Conservation (phyloP, 1,140 invertebrate species). For the Nasonia vitripennis region DNA sequence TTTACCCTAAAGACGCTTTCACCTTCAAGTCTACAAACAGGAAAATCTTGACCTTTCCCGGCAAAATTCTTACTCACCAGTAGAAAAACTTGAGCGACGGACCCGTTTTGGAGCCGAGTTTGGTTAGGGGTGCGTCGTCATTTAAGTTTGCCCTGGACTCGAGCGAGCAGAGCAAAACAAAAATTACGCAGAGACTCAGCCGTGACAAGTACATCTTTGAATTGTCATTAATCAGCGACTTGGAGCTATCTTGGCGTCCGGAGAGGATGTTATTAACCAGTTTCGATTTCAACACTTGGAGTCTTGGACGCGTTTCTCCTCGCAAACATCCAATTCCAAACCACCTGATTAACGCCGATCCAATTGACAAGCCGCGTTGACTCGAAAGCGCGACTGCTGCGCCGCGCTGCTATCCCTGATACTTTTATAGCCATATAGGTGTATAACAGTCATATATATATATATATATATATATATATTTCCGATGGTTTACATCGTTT, state of each 20-base stretch:
- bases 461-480: too few species aligned
- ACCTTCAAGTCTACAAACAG: neutral
- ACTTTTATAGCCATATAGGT: too few species aligned
- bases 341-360: conserved; percentile 50
- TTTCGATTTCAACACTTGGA: neutral
- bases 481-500: too few species aligned
- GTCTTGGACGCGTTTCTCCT: neutral
- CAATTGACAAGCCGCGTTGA: conserved; percentile 19
- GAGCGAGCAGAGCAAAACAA: conserved; percentile 63
- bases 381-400: conserved; percentile 12
- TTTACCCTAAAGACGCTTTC: neutral
- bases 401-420: neutral
- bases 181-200: conserved; percentile 62
- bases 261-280: neutral
- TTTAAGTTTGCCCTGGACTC: conserved; percentile 58
- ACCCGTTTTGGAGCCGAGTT: conserved; percentile 78
- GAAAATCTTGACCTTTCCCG: neutral
- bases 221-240: conserved; percentile 33
- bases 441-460: too few species aligned
- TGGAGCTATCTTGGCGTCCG: neutral
- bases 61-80: conserved; percentile 77
- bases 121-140: conserved; percentile 76
- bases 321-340: conserved; percentile 37
- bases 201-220: conserved; percentile 59
- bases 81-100: conserved; percentile 88